Evolutionary conservation across 2,113 vertebrate genomes (phyloP).

Genomic region (Anoura caudifer): DNA sequence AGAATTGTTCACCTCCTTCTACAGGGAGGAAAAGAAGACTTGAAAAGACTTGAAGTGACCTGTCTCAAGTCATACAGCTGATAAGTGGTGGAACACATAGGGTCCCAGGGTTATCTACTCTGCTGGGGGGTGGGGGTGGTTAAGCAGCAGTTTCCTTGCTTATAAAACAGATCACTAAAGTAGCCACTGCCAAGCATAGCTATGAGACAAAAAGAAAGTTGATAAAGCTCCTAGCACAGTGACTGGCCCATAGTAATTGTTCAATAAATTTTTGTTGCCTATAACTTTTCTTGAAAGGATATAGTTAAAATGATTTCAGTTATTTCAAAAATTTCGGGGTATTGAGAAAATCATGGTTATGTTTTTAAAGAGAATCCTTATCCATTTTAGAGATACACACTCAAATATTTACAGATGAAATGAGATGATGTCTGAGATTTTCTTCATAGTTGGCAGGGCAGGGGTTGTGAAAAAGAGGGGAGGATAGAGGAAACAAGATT

Average conservation of each 20-base stretch:
- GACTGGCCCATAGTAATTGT: not conserved
- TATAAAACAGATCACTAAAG: not conserved
- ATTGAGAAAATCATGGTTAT: not conserved
- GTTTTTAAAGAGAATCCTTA: not conserved
- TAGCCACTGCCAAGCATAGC: rapidly evolving
- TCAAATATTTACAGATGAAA: not conserved
- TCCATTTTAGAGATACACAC: not conserved
- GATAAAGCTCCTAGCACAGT: not conserved
- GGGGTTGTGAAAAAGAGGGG: no score
- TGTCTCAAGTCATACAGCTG: not conserved
- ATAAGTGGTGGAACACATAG: not conserved
- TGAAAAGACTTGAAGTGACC: not conserved
- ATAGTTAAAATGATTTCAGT: not conserved
- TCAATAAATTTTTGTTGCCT: not conserved
- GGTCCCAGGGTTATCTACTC: not conserved
- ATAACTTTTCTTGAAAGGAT: not conserved
- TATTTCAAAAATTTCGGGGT: not conserved
- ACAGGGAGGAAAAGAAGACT: not conserved
- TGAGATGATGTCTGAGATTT: not conserved
- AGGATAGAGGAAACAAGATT: not conserved
- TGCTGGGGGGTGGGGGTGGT: rapidly evolving
- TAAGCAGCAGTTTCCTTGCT: not conserved
- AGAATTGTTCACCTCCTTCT: not conserved
- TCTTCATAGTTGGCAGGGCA: not conserved
- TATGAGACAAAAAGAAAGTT: not conserved